Percentiles rank a stretch among this genome's conserved stretches.
phyloP scores from a whole-genome alignment of 2,797 vertebrate genomes.

The Pantherophis alleghaniensis region DNA sequence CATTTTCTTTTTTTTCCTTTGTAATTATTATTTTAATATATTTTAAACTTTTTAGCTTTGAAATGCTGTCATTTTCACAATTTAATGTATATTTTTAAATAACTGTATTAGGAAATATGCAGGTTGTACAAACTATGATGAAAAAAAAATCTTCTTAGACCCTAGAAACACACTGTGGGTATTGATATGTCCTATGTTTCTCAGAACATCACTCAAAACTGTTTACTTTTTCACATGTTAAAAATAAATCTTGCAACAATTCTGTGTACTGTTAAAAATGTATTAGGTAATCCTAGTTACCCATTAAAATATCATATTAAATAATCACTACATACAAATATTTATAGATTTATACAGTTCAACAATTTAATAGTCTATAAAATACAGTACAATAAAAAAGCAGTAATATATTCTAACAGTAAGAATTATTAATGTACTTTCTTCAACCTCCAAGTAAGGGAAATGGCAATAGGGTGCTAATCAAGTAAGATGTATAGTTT shows the following conservation, averaged over 20 bases:
- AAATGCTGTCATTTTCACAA: not conserved
- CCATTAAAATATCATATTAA: not conserved
- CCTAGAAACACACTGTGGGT: not conserved
- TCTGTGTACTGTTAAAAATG: not conserved
- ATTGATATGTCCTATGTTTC: not conserved
- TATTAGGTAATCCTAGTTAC: not conserved
- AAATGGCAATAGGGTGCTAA: not conserved
- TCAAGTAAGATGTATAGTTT: accelerated
- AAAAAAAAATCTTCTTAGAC: not conserved
- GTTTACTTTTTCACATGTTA: not conserved
- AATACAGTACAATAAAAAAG: not conserved
- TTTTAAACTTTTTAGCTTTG: not conserved
- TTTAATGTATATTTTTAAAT: not conserved
- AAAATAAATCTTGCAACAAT: not conserved
- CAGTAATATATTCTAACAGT: not conserved
- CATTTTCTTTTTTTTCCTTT: not conserved
- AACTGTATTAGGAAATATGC: not conserved
- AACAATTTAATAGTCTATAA: not conserved
- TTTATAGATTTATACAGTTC: not conserved
- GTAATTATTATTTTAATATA: not conserved
- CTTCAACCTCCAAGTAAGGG: accelerated
- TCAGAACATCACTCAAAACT: not conserved
- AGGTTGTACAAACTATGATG: not conserved
- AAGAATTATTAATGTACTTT: not conserved
- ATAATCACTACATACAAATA: accelerated